Evolutionary conservation across 2,113 vertebrate genomes (phyloP).

Genomic region (Arenaria interpres): DNA sequence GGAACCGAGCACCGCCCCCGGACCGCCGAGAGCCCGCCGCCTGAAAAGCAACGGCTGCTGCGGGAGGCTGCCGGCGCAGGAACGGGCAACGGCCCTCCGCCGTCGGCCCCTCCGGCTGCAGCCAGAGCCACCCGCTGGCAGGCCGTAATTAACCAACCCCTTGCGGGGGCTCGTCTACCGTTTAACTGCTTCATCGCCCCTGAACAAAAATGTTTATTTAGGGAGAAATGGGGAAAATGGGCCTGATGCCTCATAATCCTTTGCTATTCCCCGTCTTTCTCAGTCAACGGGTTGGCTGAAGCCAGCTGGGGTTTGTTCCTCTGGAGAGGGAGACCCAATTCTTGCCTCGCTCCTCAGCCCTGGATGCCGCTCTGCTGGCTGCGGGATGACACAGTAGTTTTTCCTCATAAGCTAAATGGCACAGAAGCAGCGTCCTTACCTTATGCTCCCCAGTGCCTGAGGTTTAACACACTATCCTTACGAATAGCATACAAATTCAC

Average conservation of each 20-base stretch:
- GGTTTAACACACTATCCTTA: rapidly evolving
- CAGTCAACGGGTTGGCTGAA: not conserved
- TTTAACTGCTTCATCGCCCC: not conserved
- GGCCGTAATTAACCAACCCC: not conserved
- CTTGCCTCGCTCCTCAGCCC: not conserved
- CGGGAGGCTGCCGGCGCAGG: not conserved
- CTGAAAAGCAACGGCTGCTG: not conserved
- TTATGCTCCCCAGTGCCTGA: rapidly evolving
- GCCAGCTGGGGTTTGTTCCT: no score
- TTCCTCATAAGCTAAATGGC: not conserved
- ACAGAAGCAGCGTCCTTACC: rapidly evolving
- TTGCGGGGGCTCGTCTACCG: not conserved
- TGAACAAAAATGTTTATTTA: not conserved
- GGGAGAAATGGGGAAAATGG: not conserved
- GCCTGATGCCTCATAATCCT: not conserved
- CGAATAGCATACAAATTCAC: not conserved
- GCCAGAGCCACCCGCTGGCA: no score
- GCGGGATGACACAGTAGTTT: rapidly evolving
- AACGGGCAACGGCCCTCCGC: not conserved
- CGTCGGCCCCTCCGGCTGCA: not conserved
- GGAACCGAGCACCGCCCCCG: no score
- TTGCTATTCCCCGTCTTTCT: not conserved
- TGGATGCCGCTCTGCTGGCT: rapidly evolving
- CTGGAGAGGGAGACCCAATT: rapidly evolving
- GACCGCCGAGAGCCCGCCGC: not conserved